Percentiles rank a stretch among this genome's conserved stretches.
phyloP scores from a whole-genome alignment of 2,113 vertebrate species.

The Dasypus novemcinctus region DNA sequence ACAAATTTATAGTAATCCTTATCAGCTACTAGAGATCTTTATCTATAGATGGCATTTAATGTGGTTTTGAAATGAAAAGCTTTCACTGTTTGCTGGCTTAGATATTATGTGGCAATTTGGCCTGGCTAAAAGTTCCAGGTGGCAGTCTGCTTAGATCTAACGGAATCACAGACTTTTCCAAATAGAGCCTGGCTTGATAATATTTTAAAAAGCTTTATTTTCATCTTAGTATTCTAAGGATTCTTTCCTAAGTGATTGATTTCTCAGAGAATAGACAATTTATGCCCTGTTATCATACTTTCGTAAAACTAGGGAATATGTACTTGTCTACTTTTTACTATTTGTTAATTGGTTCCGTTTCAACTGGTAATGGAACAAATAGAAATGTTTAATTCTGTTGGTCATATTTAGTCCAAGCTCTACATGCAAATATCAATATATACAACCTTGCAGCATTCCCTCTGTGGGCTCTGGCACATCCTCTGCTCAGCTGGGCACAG shows the following conservation, averaged over 20 bases:
- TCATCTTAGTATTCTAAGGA: too few relatives aligned
- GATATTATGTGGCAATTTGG: neutral
- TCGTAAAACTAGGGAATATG: neutral
- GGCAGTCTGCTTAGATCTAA: neutral
- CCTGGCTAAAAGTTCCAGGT: neutral
- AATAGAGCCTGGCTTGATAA: neutral
- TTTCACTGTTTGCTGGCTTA: neutral
- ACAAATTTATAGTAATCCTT: neutral
- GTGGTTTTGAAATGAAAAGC: neutral
- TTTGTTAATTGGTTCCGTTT: neutral
- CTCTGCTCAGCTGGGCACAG: neutral
- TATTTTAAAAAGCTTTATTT: too few relatives aligned
- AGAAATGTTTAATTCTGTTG: neutral
- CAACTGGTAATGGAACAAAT: neutral
- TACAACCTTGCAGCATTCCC: too few relatives aligned
- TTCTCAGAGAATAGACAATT: neutral
- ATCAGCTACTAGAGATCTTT: neutral
- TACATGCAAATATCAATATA: neutral
- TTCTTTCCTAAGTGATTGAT: neutral
- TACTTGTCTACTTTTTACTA: neutral
- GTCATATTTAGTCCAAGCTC: neutral
- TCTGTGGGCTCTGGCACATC: too few relatives aligned
- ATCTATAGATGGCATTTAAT: fast-evolving
- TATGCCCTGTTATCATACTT: neutral
- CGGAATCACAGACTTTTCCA: neutral